Evolutionary conservation across 2,113 vertebrate species (phyloP).

Genomic region (Bombycilla garrulus): DNA sequence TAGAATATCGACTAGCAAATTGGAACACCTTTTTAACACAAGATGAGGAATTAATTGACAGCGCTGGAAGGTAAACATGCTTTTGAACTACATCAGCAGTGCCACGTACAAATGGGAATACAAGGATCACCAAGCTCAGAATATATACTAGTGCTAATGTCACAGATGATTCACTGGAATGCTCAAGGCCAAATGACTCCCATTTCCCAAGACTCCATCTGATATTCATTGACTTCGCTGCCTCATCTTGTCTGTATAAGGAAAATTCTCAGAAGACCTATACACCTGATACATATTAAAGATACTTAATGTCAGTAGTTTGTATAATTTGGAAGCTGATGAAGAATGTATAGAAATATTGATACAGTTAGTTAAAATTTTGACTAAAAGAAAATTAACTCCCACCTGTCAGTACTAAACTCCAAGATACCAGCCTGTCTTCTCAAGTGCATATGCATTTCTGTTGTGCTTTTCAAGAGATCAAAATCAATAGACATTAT

Average conservation of each 20-base stretch:
- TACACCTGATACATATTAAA: neutral
- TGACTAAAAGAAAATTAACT: neutral
- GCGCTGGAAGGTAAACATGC: neutral
- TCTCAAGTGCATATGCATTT: neutral
- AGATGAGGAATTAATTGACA: neutral
- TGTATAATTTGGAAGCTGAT: neutral
- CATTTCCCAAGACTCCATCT: neutral
- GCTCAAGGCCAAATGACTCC: neutral
- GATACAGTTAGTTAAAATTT: neutral
- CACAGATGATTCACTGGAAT: neutral
- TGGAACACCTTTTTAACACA: neutral
- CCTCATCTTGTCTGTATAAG: neutral
- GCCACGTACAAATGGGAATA: neutral
- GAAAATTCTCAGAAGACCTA: neutral
- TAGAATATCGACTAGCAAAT: neutral
- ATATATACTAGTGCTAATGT: neutral
- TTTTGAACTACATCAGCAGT: neutral
- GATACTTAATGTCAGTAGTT: neutral
- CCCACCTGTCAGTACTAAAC: neutral
- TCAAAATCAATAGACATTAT: neutral
- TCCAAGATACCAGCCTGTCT: neutral
- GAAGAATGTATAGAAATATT: neutral
- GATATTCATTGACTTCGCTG: neutral
- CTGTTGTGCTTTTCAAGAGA: neutral
- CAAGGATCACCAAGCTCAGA: neutral